Conservation (phyloP, 2,113 vertebrate genomes). For the Crocuta crocuta region DNA sequence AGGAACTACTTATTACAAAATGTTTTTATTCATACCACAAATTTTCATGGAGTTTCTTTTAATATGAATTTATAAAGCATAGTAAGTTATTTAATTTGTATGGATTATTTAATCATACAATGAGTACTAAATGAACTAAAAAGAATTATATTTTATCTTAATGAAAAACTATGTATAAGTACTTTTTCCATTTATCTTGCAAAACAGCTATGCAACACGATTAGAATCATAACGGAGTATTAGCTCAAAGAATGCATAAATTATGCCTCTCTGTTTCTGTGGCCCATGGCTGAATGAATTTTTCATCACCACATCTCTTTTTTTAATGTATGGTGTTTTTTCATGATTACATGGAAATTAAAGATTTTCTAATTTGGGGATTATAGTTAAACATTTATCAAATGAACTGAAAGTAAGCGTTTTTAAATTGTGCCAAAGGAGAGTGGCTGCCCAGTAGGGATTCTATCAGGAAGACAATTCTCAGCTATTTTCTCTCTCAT, state of each 20-base stretch:
- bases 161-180: background rate
- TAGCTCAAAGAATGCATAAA: background rate
- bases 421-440: background rate
- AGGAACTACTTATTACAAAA: background rate
- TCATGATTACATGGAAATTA: background rate
- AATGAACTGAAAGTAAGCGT: background rate
- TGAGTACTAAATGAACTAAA: background rate
- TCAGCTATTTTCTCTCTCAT: background rate
- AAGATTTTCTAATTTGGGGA: background rate
- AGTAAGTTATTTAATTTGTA: conserved; percentile 12
- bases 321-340: background rate
- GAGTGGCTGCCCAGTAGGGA: background rate
- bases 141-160: conserved; percentile 45
- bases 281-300: background rate
- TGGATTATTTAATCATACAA: background rate
- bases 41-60: conserved; percentile 14
- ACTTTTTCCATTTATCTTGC: background rate
- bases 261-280: background rate
- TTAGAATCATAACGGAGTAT: background rate
- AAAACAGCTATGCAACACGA: background rate
- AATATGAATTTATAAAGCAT: background rate
- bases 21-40: background rate
- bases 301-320: background rate
- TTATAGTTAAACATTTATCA: background rate
- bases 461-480: background rate